These are phyloP conservation scores for Aporrectodea caliginosa DNA, from an alignment of 1,140 invertebrate genomes.

Conservation along the genomic window DNA sequence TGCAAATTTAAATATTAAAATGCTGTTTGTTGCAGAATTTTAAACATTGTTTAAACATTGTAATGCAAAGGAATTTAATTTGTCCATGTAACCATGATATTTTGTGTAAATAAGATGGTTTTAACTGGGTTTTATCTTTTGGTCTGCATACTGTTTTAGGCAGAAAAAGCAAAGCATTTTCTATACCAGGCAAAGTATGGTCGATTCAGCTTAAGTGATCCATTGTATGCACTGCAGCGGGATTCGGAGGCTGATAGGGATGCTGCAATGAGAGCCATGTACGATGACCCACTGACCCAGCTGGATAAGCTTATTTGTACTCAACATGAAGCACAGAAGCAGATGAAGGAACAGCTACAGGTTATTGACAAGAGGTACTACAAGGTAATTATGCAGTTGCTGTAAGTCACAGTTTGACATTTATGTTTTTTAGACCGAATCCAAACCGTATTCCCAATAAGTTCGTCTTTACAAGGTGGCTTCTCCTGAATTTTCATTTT, in stretches of 20 bases:
- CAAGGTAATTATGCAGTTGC: slow-evolving; percentile 60
- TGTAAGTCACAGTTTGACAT: too few relatives aligned
- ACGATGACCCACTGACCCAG: slow-evolving; percentile 66
- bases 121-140: too few relatives aligned
- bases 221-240: slow-evolving; percentile 74
- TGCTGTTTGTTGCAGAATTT: too few relatives aligned
- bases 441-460: too few relatives aligned
- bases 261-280: slow-evolving; percentile 55
- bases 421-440: too few relatives aligned
- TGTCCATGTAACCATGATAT: too few relatives aligned
- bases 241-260: slow-evolving; percentile 64
- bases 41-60: too few relatives aligned
- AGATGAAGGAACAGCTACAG: slow-evolving; percentile 75
- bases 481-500: too few relatives aligned
- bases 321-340: slow-evolving; percentile 71
- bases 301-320: slow-evolving; percentile 76
- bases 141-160: slow-evolving; percentile 65
- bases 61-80: too few relatives aligned
- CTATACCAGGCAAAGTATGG: slow-evolving; percentile 66
- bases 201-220: slow-evolving; percentile 66
- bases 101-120: too few relatives aligned
- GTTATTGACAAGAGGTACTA: slow-evolving; percentile 76
- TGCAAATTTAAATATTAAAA: too few relatives aligned
- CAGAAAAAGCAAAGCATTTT: slow-evolving; percentile 75
- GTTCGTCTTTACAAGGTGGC: too few relatives aligned